Conservation (phyloP, 2,113 vertebrate species). For the Pygoscelis antarcticus region DNA sequence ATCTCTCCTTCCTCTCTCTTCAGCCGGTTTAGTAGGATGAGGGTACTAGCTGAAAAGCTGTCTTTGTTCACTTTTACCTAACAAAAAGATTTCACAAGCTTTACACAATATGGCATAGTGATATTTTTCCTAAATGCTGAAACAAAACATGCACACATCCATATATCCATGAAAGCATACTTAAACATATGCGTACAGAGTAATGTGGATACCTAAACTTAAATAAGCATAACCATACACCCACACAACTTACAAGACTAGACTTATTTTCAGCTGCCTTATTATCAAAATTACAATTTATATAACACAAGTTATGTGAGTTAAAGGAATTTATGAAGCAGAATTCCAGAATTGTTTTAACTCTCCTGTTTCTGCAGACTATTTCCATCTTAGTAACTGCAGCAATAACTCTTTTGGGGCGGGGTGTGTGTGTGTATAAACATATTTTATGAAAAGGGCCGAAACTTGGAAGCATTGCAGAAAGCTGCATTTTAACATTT, state of each 20-base stretch:
- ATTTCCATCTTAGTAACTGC: neutral
- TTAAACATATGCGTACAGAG: neutral
- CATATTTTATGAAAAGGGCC: neutral
- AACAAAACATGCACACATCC: neutral
- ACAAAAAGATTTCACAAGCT: neutral
- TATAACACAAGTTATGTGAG: neutral
- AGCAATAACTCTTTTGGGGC: fast-evolving
- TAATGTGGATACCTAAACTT: neutral
- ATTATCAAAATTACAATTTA: constrained; percentile 46
- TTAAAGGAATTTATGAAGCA: constrained; percentile 22
- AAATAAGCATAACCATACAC: constrained; percentile 26
- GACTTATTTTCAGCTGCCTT: constrained; percentile 48
- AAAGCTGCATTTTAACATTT: neutral
- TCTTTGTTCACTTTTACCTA: neutral
- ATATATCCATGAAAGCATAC: neutral
- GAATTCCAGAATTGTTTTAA: neutral
- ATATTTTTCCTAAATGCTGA: neutral
- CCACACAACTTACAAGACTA: constrained; percentile 53
- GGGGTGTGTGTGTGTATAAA: neutral
- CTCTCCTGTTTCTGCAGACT: neutral
- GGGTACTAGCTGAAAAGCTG: neutral
- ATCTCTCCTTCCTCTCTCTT: neutral
- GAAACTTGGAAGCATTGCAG: neutral
- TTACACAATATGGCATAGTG: neutral
- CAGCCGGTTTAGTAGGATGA: neutral